Evolutionary conservation across 2,797 vertebrate genomes (phyloP).

Genomic region (Pantherophis vulpinus): DNA sequence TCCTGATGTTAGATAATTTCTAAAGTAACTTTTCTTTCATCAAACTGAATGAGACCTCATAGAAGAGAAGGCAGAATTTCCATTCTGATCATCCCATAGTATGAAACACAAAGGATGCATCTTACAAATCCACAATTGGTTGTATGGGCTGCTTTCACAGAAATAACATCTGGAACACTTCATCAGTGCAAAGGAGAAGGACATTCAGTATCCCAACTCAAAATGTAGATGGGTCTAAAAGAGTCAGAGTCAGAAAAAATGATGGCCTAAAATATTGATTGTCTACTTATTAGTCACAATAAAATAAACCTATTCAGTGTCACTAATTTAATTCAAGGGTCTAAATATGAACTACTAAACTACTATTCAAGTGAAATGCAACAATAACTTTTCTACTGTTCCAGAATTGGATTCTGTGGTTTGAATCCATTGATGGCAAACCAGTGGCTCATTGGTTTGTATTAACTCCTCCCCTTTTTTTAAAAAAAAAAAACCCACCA

Average conservation of each 20-base stretch:
- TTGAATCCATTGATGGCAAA: no score
- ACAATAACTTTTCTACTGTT: no score
- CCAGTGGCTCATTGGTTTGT: no score
- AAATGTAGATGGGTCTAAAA: background rate
- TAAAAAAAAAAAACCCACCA: no score
- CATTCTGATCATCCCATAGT: no score
- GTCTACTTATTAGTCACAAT: background rate
- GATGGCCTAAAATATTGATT: background rate
- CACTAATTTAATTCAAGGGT: background rate
- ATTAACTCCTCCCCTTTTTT: no score
- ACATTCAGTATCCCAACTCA: background rate
- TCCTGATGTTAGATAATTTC: no score
- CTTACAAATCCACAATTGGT: background rate
- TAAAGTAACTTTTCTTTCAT: no score
- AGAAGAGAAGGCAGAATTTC: no score
- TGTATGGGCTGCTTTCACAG: background rate
- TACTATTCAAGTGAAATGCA: constrained; percentile 30
- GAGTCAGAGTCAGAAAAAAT: background rate
- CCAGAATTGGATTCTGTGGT: background rate
- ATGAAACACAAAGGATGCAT: background rate
- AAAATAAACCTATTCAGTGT: background rate
- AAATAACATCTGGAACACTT: background rate
- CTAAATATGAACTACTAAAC: background rate
- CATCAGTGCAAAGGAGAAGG: background rate
- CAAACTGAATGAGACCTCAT: no score